Evolutionary conservation across 2,113 vertebrate genomes (phyloP).

Genomic region (Mustela lutreola): DNA sequence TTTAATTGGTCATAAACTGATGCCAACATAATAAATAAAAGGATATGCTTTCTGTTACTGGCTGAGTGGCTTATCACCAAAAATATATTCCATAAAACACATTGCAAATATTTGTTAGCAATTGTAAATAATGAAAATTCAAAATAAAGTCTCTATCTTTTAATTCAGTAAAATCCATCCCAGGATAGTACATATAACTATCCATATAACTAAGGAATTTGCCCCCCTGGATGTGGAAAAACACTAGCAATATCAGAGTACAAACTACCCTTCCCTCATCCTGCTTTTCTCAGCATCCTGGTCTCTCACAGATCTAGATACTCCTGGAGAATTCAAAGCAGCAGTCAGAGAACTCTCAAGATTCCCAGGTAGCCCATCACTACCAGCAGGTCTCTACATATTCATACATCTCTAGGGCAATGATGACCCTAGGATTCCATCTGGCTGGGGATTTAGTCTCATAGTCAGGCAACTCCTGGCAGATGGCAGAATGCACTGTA

Average conservation of each 20-base stretch:
- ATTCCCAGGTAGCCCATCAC: background rate
- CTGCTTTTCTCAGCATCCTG: background rate
- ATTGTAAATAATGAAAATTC: background rate
- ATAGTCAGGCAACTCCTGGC: background rate
- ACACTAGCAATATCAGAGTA: rapidly evolving
- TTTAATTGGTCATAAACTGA: background rate
- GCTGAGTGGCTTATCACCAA: background rate
- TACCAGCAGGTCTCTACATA: background rate
- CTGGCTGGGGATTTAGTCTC: background rate
- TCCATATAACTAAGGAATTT: background rate
- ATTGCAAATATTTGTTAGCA: background rate
- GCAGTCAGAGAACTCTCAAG: background rate
- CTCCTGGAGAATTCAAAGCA: background rate
- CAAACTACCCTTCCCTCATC: background rate
- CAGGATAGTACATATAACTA: background rate
- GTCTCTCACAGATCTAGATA: background rate
- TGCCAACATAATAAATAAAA: background rate
- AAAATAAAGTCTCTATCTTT: background rate
- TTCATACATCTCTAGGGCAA: background rate
- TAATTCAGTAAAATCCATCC: background rate
- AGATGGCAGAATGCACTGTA: background rate
- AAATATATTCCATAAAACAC: background rate
- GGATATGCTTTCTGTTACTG: background rate
- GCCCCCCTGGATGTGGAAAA: background rate
- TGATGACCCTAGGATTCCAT: background rate